Evolutionary conservation across 2,113 vertebrate species (phyloP), one percentile per base, ranked within the genome.

Genomic region (Nematolebias whitei): DNA sequence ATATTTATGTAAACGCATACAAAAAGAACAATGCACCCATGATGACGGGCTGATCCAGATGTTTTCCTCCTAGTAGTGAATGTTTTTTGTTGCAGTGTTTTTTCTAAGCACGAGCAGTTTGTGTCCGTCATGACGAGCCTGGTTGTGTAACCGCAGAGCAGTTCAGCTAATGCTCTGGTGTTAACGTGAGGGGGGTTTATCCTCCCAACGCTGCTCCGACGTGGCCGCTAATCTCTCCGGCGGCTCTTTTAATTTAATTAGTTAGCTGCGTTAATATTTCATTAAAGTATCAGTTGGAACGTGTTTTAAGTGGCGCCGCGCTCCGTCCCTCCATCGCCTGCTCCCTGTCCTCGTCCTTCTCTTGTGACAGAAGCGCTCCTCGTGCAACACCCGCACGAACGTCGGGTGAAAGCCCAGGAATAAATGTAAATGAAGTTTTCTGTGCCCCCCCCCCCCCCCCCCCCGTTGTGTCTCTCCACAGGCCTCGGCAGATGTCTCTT

Each of bases 201-300:
- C 77, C 83, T 81, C 79, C 78, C 85, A 71, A 71, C 73, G 79
- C 78, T 85, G 82, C 79, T 78, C 79, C 43, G 71, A 79, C 87
- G 83, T 76, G 79, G 72, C 68, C 57, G 39, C 78, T 86, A 86
- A 85, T 89, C 84, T 79, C 70, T 62, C 51, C 51, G 73, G 69
- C 38, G 29, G 81, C 72, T 84, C 82, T 86, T 85, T 91, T 90
- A 86, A 92, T 91, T 89, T 87, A 90, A 92, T 92, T 91, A 88
- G 70, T 85, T 83, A 76, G 83, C 68, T 76, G 78, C 79, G 88
- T 91, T 90, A 91, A 89, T 90, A 88, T 88, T 90, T 89, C 81
- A 91, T 91, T 87, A 90, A 83, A 85, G 79, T 85, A 88, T 92
- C 89, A 90, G 78, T 74, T 69, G 63, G 78, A 86, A 76, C 56